Evolutionary conservation across 2,888 invertebrate genomes (phyloP).

Genomic region (Cabera pusaria): DNA sequence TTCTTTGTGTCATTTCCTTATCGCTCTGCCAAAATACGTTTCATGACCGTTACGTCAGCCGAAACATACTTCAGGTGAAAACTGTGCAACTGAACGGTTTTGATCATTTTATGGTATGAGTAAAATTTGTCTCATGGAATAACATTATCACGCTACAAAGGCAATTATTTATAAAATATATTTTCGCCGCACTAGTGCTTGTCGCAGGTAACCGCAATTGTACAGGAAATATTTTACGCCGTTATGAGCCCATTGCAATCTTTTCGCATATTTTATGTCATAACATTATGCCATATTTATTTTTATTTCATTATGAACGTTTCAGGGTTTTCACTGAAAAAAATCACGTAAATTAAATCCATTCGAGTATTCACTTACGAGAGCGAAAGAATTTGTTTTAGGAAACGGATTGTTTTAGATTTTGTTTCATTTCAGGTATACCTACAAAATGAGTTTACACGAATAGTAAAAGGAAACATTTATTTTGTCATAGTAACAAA

Average conservation of each 20-base stretch:
- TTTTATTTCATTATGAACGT: conserved; percentile 40
- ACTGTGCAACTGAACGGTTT: conserved; percentile 52
- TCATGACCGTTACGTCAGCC: conserved; percentile 79
- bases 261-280: conserved; percentile 50
- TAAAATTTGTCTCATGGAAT: conserved; percentile 15
- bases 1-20: conserved; percentile 83
- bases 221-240: conserved; percentile 67
- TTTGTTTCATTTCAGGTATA: too few species aligned
- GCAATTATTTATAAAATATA: conserved; percentile 50
- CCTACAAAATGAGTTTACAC: too few species aligned
- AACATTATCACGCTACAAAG: conserved; percentile 21
- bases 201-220: conserved; percentile 67
- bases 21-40: conserved; percentile 82
- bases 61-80: conserved; percentile 78
- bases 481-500: too few species aligned
- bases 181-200: conserved; percentile 61
- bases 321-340: conserved; percentile 27
- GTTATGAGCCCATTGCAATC: conserved; percentile 56
- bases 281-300: conserved; percentile 52
- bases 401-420: too few species aligned
- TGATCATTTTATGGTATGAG: conserved; percentile 42
- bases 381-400: conserved; percentile 18
- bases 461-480: too few species aligned
- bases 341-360: conserved; percentile 26
- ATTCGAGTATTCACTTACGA: conserved; percentile 27